Conservation (phyloP, 2,797 vertebrate genomes). For the Lacerta bilineata region DNA sequence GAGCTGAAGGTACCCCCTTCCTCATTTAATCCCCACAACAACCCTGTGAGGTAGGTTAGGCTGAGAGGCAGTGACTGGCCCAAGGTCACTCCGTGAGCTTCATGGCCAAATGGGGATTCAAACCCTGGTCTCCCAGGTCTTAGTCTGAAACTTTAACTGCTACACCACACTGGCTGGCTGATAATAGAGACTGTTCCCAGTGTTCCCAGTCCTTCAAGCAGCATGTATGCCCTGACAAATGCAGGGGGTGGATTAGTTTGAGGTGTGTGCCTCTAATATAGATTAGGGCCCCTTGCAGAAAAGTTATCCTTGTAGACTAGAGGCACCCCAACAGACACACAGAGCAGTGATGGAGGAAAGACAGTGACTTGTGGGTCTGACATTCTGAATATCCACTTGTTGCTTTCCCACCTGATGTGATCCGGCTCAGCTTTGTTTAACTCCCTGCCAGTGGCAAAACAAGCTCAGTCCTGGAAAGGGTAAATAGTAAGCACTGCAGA, state of each 20-base stretch:
- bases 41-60: too few species aligned
- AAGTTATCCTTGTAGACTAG: too few species aligned
- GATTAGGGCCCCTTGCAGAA: background rate
- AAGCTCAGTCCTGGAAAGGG: accelerated
- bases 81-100: too few species aligned
- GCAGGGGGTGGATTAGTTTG: background rate
- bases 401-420: background rate
- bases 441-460: conserved; percentile 4
- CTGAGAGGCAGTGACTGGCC: too few species aligned
- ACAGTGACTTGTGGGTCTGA: background rate
- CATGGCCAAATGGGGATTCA: too few species aligned
- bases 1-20: too few species aligned
- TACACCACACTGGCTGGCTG: background rate
- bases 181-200: too few species aligned
- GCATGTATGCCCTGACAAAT: background rate
- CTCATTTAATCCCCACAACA: too few species aligned
- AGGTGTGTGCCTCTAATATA: background rate
- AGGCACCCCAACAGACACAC: background rate
- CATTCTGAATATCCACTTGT: background rate
- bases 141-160: too few species aligned
- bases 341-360: background rate
- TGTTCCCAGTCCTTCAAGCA: background rate
- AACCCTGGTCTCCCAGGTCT: background rate
- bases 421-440: background rate
- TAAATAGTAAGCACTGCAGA: conserved; percentile 23